Conservation (phyloP, 2,113 vertebrate species). For the Smithornis capensis region DNA sequence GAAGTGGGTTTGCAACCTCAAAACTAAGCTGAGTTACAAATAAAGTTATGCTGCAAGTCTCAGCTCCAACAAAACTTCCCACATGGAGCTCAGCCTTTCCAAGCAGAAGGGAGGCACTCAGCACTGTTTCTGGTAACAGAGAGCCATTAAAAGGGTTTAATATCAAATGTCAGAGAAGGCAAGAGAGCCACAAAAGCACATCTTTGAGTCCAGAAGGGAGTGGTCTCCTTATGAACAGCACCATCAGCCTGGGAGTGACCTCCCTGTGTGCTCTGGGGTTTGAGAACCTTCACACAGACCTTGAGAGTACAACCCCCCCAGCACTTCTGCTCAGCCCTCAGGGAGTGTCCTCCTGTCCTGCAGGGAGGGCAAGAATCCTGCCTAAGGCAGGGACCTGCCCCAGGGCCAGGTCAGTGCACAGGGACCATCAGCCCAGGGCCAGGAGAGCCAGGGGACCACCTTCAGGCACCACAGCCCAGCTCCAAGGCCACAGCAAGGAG, state of each 20-base stretch:
- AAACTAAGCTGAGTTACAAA: rapidly evolving
- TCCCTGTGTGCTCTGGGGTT: rapidly evolving
- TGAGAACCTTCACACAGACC: background rate
- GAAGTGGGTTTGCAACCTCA: background rate
- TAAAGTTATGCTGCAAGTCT: rapidly evolving
- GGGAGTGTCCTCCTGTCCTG: background rate
- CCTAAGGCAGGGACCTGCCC: background rate
- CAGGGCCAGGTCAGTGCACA: rapidly evolving
- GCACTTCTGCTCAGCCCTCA: rapidly evolving
- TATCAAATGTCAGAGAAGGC: no score
- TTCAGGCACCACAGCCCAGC: no score
- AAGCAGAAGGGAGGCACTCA: background rate
- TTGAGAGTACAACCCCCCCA: background rate
- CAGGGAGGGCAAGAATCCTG: background rate
- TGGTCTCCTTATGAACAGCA: rapidly evolving
- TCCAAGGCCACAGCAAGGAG: background rate
- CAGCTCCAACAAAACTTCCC: no score
- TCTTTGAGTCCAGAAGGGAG: background rate
- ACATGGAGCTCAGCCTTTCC: rapidly evolving
- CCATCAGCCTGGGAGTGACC: rapidly evolving
- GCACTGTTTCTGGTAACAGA: no score
- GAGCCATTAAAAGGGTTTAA: rapidly evolving
- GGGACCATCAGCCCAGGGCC: no score
- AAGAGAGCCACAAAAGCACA: background rate
- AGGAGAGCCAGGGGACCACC: no score